Evolutionary conservation across 2,888 invertebrate genomes (phyloP).

Genomic region (Rambutsinella grinnellia): DNA sequence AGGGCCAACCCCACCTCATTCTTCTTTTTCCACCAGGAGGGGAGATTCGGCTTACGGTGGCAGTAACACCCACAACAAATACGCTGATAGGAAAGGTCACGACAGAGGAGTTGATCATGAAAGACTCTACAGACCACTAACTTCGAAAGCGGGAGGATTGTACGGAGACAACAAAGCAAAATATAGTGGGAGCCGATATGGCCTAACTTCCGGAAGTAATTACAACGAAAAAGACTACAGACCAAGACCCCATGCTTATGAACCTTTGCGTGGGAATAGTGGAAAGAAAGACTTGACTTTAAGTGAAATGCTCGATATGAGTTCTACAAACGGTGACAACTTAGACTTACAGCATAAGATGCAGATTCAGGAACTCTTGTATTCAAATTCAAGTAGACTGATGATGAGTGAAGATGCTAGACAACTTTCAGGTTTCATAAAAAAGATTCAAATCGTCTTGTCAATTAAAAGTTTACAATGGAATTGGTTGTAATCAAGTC

Average conservation of each 20-base stretch:
- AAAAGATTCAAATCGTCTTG: too few species aligned
- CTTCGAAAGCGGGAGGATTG: conserved; percentile 23
- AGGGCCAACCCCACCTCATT: conserved; percentile 16
- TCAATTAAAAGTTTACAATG: not conserved
- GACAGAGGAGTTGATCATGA: conserved; percentile 41
- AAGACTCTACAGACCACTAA: conserved; percentile 35
- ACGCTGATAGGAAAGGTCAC: conserved; percentile 33
- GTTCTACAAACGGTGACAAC: conserved; percentile 46
- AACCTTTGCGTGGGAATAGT: conserved; percentile 23
- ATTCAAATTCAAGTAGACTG: conserved; percentile 63
- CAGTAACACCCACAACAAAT: conserved; percentile 11
- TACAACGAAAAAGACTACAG: conserved; percentile 26
- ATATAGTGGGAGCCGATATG: conserved; percentile 3
- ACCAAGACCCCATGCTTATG: conserved; percentile 26
- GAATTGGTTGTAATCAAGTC: conserved; percentile 9
- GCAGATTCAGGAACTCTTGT: conserved; percentile 63
- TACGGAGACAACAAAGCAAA: conserved; percentile 17
- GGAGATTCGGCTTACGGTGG: conserved; percentile 26
- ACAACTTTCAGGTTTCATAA: conserved; percentile 64
- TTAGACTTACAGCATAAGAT: conserved; percentile 63
- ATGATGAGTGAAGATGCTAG: conserved; percentile 63
- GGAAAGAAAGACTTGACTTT: conserved; percentile 58
- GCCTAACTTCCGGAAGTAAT: conserved; percentile 11
- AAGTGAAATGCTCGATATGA: conserved; percentile 62
- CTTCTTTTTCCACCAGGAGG: conserved; percentile 23